A percentile compares a stretch with the other conserved stretches of the same genome.
Conservation (phyloP, 2,797 vertebrate species). For the Urocyon cinereoargenteus region DNA sequence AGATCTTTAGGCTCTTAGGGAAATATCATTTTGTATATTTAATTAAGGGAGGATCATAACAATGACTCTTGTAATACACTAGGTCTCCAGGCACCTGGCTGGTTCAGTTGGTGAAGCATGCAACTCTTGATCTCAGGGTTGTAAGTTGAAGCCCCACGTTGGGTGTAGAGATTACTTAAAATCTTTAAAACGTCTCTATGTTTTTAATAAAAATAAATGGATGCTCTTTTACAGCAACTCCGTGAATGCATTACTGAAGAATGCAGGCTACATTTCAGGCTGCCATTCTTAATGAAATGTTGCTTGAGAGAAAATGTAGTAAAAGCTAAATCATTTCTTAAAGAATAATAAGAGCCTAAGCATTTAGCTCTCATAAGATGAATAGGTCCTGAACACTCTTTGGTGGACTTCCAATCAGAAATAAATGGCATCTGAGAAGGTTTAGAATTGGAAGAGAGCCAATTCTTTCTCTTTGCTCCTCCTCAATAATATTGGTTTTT, state of each 20-base stretch:
- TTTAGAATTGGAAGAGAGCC: neutral
- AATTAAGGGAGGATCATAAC: neutral
- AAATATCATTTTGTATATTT: conserved; percentile 1
- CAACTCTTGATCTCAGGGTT: neutral
- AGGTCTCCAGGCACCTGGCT: neutral
- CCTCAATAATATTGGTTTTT: conserved; percentile 37
- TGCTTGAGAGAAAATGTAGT: conserved; percentile 52
- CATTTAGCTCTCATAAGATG: conserved; percentile 37
- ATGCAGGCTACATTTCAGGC: neutral
- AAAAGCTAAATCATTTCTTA: conserved; percentile 47
- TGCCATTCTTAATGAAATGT: conserved; percentile 41
- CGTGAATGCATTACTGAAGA: conserved; percentile 3
- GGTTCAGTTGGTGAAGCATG: neutral
- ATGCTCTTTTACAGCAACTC: conserved; percentile 25
- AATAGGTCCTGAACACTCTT: neutral
- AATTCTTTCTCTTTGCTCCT: neutral
- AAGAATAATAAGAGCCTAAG: conserved; percentile 21
- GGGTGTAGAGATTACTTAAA: neutral
- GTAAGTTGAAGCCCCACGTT: neutral
- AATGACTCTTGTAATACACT: neutral
- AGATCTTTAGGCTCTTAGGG: neutral
- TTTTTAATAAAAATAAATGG: conserved; percentile 59
- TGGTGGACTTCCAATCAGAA: conserved; percentile 51
- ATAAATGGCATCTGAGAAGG: neutral
- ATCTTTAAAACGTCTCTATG: neutral